Percentiles rank a stretch among this genome's conserved stretches.
Evolutionary conservation across 2,113 vertebrate species (phyloP).

Genomic region (Holacanthus passer): DNA sequence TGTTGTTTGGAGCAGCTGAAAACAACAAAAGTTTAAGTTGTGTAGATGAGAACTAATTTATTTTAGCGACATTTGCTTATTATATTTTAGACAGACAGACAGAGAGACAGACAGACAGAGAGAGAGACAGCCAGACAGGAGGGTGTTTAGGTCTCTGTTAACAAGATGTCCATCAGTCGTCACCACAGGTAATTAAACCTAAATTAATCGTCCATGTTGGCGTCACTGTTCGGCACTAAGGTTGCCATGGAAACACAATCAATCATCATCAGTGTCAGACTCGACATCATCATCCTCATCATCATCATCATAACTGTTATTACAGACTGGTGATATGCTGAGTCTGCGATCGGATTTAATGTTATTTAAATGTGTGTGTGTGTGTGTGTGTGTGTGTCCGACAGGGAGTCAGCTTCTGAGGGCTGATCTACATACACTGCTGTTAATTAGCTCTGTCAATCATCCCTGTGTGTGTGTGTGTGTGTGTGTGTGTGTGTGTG

Average conservation of each 20-base stretch:
- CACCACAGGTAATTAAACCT: conserved; percentile 18
- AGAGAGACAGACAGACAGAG: background rate
- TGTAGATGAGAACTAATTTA: too few species aligned
- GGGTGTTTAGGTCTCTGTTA: background rate
- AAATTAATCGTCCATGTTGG: background rate
- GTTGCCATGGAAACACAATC: conserved; percentile 5
- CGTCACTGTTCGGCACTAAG: background rate
- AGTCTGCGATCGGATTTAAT: background rate
- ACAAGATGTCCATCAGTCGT: background rate
- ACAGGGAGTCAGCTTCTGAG: conserved; percentile 22
- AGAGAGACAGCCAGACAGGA: background rate
- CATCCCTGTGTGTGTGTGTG: conserved; percentile 29
- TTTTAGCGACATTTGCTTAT: too few species aligned
- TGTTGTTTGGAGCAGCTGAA: too few species aligned
- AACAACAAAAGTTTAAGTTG: too few species aligned
- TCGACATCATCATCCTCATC: background rate
- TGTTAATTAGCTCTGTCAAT: conserved; percentile 60
- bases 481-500: conserved; percentile 17
- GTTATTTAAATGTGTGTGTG: conserved; percentile 38
- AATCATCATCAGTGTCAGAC: background rate
- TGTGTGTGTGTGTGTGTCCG: background rate
- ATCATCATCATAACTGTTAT: conserved; percentile 18
- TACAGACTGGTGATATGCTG: conserved; percentile 23
- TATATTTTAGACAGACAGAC: background rate
- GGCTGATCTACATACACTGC: conserved; percentile 28